phyloP scores from a whole-genome alignment of 2,888 invertebrate genomes.

The Gymnosoma rotundatum region DNA sequence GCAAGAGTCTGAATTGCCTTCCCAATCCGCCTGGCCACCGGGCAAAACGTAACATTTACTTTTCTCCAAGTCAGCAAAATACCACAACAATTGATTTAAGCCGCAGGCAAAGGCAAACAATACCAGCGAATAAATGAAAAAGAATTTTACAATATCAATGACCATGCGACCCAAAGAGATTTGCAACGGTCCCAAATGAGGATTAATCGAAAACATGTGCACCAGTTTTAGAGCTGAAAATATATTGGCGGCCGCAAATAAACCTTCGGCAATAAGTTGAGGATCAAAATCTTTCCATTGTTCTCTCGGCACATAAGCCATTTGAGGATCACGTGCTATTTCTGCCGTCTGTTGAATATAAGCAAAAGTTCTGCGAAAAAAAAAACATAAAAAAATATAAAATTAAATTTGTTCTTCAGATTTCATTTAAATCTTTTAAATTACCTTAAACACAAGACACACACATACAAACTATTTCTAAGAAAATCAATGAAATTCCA shows the following conservation, averaged over 20 bases:
- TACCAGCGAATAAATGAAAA: constrained; percentile 93
- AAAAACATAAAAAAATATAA: neutral
- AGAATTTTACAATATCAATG: constrained; percentile 95
- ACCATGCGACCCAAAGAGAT: constrained; percentile 95
- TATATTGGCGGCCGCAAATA: constrained; percentile 97
- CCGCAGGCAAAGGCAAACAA: constrained; percentile 97
- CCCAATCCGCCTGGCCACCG: constrained; percentile 89
- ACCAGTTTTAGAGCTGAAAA: constrained; percentile 96
- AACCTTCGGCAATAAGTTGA: constrained; percentile 94
- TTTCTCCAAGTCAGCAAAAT: constrained; percentile 93
- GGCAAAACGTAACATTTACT: constrained; percentile 88
- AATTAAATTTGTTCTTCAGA: neutral
- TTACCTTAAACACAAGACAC: constrained; percentile 86
- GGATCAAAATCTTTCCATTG: constrained; percentile 97
- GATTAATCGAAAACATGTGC: constrained; percentile 96
- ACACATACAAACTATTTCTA: constrained; percentile 92
- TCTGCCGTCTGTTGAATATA: constrained; percentile 89
- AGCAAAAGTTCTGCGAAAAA: constrained; percentile 85
- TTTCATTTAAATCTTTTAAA: neutral
- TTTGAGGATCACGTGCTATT: constrained; percentile 86
- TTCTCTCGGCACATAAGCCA: constrained; percentile 90
- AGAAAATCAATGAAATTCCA: constrained; percentile 99
- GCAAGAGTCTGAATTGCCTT: constrained; percentile 88
- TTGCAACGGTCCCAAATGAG: constrained; percentile 95
- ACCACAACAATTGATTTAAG: constrained; percentile 96